Base-by-base conservation (phyloP, 2,113 vertebrate species). In the Psettodes erumei region DNA sequence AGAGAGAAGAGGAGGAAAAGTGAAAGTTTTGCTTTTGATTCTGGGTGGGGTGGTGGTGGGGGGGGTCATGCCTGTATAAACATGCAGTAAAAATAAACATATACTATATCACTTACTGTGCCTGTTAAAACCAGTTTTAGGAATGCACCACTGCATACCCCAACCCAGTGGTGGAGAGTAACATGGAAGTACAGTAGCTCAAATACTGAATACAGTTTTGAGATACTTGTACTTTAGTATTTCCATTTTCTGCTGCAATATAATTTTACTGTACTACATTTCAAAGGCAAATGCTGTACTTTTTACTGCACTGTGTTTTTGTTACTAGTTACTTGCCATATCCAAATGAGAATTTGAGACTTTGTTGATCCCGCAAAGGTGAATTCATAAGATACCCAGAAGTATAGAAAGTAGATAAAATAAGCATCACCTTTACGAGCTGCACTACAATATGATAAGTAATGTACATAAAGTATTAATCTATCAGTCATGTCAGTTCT, bases 21-120 rank as follows among this genome's bases (percentile, higher is more conserved):
- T 28, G 10, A 59, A 75, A 38, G 38, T 69, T 54, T 35, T 28
- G 21, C 32, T 72, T 72, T 72, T 16, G n/a, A n/a, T n/a, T n/a
- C n/a, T n/a, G n/a, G n/a, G n/a, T n/a, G n/a, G n/a, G n/a, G n/a
- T n/a, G n/a, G n/a, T n/a, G n/a, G n/a, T n/a, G n/a, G n/a, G n/a
- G n/a, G n/a, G n/a, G n/a, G n/a, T n/a, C n/a, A n/a, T 48, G 21
- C 58, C 32, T 59, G 30, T 30, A 9, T 25, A 74, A 70, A 70
- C 54, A 69, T 19, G 43, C 65, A 73, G 45, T 12, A 19, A 68
- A 47, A 37, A 59, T 48, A 61, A 68, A 58, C 32, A 37, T 1
- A 43, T 16, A 33, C 15, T 58, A 21, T 33, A 16, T 68, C 55
- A 50, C 27, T 71, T 32, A 30, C 40, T 53, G 50, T 51, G 30